A percentile compares a stretch with the other conserved stretches of the same genome.
Conservation (phyloP, 2,797 vertebrate genomes). For the Protosalanx chinensis region DNA sequence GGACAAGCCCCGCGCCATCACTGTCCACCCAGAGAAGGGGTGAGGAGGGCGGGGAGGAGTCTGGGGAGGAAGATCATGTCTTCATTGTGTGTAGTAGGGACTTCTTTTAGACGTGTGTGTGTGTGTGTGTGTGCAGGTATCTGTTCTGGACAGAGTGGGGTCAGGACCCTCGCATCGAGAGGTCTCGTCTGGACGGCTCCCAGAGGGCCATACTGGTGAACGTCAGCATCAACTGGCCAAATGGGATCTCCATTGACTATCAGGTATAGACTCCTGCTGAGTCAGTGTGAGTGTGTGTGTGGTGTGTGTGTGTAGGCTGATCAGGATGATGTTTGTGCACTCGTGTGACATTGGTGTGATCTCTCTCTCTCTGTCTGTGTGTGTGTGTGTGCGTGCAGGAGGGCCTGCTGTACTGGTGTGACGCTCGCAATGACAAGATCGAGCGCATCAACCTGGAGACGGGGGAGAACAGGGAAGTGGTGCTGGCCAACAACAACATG, state of each 20-base stretch:
- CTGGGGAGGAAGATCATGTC: background rate
- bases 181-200: constrained; percentile 77
- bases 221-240: constrained; percentile 86
- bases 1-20: constrained; percentile 85
- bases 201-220: constrained; percentile 82
- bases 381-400: constrained; percentile 59
- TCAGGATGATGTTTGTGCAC: background rate
- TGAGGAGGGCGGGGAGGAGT: constrained; percentile 52
- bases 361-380: background rate
- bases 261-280: background rate
- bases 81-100: constrained; percentile 6
- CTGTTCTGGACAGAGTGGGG: constrained; percentile 90
- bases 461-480: constrained; percentile 80
- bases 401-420: constrained; percentile 85
- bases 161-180: constrained; percentile 83
- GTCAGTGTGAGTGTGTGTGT: background rate
- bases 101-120: constrained; percentile 9
- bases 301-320: background rate
- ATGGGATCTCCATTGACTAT: constrained; percentile 71
- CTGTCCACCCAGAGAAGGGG: constrained; percentile 84
- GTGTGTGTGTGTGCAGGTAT: constrained; percentile 72
- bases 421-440: constrained; percentile 87
- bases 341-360: background rate
- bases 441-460: constrained; percentile 86
- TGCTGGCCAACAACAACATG: constrained; percentile 85